These are phyloP conservation scores for Arion vulgaris DNA, from an alignment of 1,140 invertebrate genomes.

Conservation along the genomic window DNA sequence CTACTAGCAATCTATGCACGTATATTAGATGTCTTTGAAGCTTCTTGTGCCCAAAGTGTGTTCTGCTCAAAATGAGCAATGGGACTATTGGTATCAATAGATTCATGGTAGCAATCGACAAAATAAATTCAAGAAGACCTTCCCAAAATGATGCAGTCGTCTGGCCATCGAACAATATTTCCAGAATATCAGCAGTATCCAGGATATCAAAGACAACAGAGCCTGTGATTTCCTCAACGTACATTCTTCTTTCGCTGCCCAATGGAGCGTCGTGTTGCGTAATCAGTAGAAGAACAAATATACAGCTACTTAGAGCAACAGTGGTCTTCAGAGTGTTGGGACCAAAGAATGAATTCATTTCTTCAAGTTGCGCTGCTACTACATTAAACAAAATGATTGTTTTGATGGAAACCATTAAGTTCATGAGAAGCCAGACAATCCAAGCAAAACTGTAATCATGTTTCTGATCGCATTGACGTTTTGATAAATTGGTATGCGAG, in stretches of 20 bases:
- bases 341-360: slow-evolving; percentile 72
- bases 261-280: slow-evolving; percentile 58
- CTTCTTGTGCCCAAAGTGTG: slow-evolving; percentile 59
- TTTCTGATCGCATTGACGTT: neutral
- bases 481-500: neutral
- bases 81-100: slow-evolving; percentile 76
- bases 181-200: slow-evolving; percentile 75
- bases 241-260: slow-evolving; percentile 71
- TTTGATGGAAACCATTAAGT: neutral
- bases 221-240: slow-evolving; percentile 64
- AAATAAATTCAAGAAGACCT: slow-evolving; percentile 71
- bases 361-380: neutral
- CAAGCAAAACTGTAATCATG: neutral
- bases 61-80: slow-evolving; percentile 75
- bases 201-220: slow-evolving; percentile 74
- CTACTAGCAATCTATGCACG: slow-evolving; percentile 73
- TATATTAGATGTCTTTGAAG: slow-evolving; percentile 59
- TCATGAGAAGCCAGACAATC: slow-evolving; percentile 4
- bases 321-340: slow-evolving; percentile 75
- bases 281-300: slow-evolving; percentile 76
- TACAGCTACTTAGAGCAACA: slow-evolving; percentile 73
- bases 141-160: slow-evolving; percentile 64
- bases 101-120: slow-evolving; percentile 75
- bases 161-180: slow-evolving; percentile 68
- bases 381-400: neutral